Base-by-base conservation (phyloP, 1,140 invertebrate genomes). In the Papilio dardanus region DNA sequence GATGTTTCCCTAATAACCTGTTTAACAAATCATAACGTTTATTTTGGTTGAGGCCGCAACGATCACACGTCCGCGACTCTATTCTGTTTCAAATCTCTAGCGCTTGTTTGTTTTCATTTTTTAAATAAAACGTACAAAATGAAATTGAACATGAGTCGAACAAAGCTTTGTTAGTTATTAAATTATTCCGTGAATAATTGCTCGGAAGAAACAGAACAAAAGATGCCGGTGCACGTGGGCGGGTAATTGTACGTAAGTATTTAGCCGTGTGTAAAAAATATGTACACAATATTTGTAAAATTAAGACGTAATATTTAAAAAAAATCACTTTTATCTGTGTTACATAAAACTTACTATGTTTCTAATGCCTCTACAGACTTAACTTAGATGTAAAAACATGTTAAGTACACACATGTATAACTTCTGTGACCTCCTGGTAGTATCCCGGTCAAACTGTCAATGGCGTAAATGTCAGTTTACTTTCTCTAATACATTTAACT, bases 1-100 rank as follows among this genome's bases (percentile, higher is more conserved):
- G 81, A 88, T 90, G 89, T 89, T 91, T 88, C 89, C 83, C 86
- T 89, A 92, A 92, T 92, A 91, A 92, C 83, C 86, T 86, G 88
- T 90, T 87, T 86, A 89, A 88, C 87, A 89, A 92, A 90, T 92
- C 85, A 91, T 91, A 89, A 88, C 83, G 88, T 92, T 92, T 92
- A 92, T 91, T 92, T 91, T 91, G 79, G 83, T 89, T 92, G 80
- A 76, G 84, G 82, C 85, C 87, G 85, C 85, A 89, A 86, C 87
- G 86, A 92, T 92, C 90, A 90, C 90, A 90, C 85, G 87, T 88
- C 86, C 85, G 85, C 86, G 82, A 88, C 86, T 86, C 87, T 87
- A 90, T 89, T 91, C 89, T 92, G 89, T 91, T 91, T 92, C 88
- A 86, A 90, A 92, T 92, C 89, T 90, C 79, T 81, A 77, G 77